phyloP scores from a whole-genome alignment of 64 coral and sea anemone species.

The Exaiptasia diaphana region DNA sequence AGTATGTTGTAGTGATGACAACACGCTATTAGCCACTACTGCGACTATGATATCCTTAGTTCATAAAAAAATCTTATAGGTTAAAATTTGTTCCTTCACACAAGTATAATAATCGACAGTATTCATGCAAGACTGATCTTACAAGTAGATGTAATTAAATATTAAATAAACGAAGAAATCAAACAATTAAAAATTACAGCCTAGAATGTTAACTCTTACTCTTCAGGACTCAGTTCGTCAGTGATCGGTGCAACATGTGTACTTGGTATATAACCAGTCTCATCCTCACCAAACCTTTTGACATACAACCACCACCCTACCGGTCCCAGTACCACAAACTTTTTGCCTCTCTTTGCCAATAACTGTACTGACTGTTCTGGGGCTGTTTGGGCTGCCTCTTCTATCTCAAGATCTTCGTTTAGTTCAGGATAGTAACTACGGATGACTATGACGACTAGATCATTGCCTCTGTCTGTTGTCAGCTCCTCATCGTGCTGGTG shows the following conservation, averaged over 20 bases:
- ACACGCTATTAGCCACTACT: too few species aligned
- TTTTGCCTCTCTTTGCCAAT: slow-evolving; percentile 40
- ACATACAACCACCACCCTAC: slow-evolving; percentile 63
- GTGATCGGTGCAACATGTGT: slow-evolving; percentile 45
- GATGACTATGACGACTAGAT: slow-evolving; percentile 21
- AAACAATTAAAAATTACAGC: too few species aligned
- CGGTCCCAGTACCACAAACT: slow-evolving; percentile 38
- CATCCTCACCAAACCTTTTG: neutral
- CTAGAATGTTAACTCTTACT: slow-evolving; percentile 48
- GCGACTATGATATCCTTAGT: too few species aligned
- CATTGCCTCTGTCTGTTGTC: neutral
- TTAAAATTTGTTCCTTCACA: too few species aligned
- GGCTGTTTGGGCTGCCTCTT: slow-evolving; percentile 26
- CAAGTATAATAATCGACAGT: too few species aligned
- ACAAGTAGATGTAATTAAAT: too few species aligned
- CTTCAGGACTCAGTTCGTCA: slow-evolving; percentile 38
- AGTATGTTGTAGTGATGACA: too few species aligned
- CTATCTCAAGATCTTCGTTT: slow-evolving; percentile 14
- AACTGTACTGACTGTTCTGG: slow-evolving; percentile 37
- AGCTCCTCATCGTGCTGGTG: slow-evolving; percentile 10
- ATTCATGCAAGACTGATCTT: too few species aligned
- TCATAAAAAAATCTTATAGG: too few species aligned
- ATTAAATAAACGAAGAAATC: too few species aligned
- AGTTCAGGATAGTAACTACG: slow-evolving; percentile 23
- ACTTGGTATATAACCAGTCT: slow-evolving; percentile 61